phyloP scores from a whole-genome alignment of 2,888 invertebrate genomes.

The Epicampocera succincta region DNA sequence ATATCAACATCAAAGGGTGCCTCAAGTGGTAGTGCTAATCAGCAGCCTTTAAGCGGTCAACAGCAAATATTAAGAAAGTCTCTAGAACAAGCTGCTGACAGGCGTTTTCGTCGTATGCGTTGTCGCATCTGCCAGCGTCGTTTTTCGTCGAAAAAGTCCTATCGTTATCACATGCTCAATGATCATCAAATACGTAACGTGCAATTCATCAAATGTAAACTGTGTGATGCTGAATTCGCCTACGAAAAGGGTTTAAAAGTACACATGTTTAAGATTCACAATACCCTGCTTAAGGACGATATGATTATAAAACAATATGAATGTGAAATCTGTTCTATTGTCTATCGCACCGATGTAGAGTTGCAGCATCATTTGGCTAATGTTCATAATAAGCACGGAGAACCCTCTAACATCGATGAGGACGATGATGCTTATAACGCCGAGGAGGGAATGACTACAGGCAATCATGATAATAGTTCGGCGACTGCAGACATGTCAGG shows the following conservation, averaged over 20 bases:
- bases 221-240: conserved; percentile 82
- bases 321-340: conserved; percentile 81
- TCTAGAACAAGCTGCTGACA: conserved; percentile 78
- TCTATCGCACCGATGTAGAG: conserved; percentile 79
- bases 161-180: conserved; percentile 81
- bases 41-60: conserved; percentile 66
- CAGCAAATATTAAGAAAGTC: conserved; percentile 78
- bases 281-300: conserved; percentile 78
- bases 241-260: conserved; percentile 82
- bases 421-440: conserved; percentile 62
- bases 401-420: conserved; percentile 70
- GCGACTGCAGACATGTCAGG: conserved; percentile 63
- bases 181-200: conserved; percentile 81
- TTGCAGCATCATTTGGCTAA: conserved; percentile 79
- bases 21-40: conserved; percentile 34
- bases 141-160: conserved; percentile 81
- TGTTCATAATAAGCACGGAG: conserved; percentile 80
- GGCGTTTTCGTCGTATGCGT: conserved; percentile 80
- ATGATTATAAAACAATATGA: conserved; percentile 80
- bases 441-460: conserved; percentile 58
- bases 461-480: conserved; percentile 34
- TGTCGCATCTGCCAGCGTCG: conserved; percentile 81
- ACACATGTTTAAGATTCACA: conserved; percentile 81
- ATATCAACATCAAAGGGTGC: conserved; percentile 69
- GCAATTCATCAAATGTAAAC: conserved; percentile 80